Base-by-base conservation (phyloP, 2,797 vertebrate genomes). In the Sphenopsis melanotis region DNA sequence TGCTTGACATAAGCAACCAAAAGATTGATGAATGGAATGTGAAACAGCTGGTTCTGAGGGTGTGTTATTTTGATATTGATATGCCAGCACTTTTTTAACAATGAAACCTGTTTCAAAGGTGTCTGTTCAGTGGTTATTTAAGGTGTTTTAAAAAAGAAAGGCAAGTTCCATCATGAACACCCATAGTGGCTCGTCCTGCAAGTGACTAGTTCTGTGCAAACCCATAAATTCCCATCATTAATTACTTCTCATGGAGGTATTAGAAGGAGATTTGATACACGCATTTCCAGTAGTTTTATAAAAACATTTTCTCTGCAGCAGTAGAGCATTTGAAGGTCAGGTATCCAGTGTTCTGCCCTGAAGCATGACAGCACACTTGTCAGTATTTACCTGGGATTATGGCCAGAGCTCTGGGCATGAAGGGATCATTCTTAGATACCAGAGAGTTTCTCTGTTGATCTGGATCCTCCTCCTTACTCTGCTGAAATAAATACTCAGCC, bases 1-100 rank as follows among this genome's bases (percentile, higher is more conserved):
- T 92, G 94, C 90, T 86, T 95, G 94, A 95, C 92, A 94, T 52
- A 66, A 87, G 74, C 74, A 95, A n/a, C 59, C 41, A 41, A 79
- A 88, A 94, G 94, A 90, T 8, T 92, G 94, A 96, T 94, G 88
- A 90, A 89, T 69, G 47, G 85, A 93, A 90, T 80, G 77, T 46
- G 90, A 95, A 94, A 78, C 83, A 93, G 80, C 88, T 89, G 90
- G 6, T 66, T 95, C 92, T 59, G 18, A 70, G 85, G 42, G 47
- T 29, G 63, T 88, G 78, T 82, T 91, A 61, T 79, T 92, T 93
- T 91, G 42, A 90, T 95, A 88, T 61, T 94, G 93, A 74, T 82
- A 93, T 64, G 21, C 63, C 63, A 87, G 61, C 47, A 30, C 72
- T 88, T 81, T 87, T 88, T 76, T 15, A 90, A 87, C 41, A 87